These are phyloP conservation scores for Chloroceryle amazona DNA, from an alignment of 2,797 vertebrate genomes.

Conservation along the genomic window DNA sequence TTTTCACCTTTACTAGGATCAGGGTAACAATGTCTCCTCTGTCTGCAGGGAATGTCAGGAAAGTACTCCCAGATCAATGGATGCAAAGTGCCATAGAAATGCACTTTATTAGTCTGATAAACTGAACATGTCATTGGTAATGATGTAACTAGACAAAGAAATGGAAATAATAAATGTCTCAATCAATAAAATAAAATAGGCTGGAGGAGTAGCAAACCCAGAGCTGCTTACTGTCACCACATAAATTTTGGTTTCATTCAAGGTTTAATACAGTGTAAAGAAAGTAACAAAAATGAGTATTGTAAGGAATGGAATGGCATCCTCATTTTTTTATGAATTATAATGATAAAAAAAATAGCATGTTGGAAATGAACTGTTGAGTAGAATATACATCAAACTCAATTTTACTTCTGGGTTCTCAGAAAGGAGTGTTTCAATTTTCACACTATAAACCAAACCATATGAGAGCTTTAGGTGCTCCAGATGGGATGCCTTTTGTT, in stretches of 20 bases:
- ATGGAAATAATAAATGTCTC: constrained; percentile 13
- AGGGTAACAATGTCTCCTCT: not conserved
- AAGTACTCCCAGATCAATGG: not conserved
- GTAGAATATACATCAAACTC: not conserved
- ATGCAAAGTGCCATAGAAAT: not conserved
- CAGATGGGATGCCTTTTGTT: constrained; percentile 51
- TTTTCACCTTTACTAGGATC: not conserved
- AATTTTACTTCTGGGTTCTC: constrained; percentile 43
- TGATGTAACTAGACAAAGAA: not conserved
- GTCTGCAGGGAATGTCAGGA: not conserved
- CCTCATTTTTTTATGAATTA: constrained; percentile 1
- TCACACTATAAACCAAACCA: constrained; percentile 62
- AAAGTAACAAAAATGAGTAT: not conserved
- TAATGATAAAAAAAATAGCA: not conserved
- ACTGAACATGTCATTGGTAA: not conserved
- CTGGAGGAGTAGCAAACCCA: not conserved
- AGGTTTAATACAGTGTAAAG: not conserved
- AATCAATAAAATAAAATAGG: constrained; percentile 1
- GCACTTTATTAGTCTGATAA: not conserved
- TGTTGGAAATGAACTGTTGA: constrained; percentile 40
- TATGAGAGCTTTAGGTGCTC: constrained; percentile 42
- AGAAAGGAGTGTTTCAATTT: constrained; percentile 44
- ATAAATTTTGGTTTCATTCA: not conserved
- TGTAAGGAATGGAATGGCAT: not conserved
- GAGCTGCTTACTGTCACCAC: not conserved